Evolutionary conservation across 2,888 invertebrate genomes (phyloP), one percentile per base, ranked within the genome.

Genomic region (Hirtodrosophila cameraria): DNA sequence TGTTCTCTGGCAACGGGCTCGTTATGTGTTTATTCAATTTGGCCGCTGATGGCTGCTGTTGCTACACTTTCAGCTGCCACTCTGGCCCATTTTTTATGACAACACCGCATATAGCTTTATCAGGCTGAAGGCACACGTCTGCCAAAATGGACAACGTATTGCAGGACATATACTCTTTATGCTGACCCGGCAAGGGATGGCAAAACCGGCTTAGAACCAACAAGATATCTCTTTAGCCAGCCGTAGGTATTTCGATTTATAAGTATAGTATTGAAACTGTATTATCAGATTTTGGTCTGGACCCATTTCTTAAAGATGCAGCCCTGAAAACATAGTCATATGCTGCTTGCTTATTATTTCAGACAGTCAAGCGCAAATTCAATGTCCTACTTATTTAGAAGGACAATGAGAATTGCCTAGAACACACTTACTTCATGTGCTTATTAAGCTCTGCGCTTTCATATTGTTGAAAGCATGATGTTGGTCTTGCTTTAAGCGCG

Each of bases 1-100:
- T 58, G 35, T 39, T 45, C 57, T 59, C 35, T 69, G 67, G 67
- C 85, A 85, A 59, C 62, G 69, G 66, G 67, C 86, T 86, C 82
- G 82, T 82, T 82, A 82, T 83, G 77, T 86, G 74, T 70, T 82
- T 82, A 82, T 82, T 82, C 82, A 82, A 82, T 82, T 82, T 83
- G 71, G 62, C 61, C 23, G 28, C 42, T 50, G 45, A 41, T 58
- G 62, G 33, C 39, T 43, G 36, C 43, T 58, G 28, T 20, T 53
- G 50, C 50, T 66, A 38, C 55, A 49, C 55, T 63, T 54, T 43
- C 38, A 54, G 46, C 41, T 38, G 28, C 45, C 41, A 39, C 28
- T 46, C 27, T 31, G 46, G 41, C 48, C 48, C 28, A 8, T 33
- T 53, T 75, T 75, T 68, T 76, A 73, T 76, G 65, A 48, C 62